Conservation (phyloP, 1,140 invertebrate species). For the Neuroterus valhalla region DNA sequence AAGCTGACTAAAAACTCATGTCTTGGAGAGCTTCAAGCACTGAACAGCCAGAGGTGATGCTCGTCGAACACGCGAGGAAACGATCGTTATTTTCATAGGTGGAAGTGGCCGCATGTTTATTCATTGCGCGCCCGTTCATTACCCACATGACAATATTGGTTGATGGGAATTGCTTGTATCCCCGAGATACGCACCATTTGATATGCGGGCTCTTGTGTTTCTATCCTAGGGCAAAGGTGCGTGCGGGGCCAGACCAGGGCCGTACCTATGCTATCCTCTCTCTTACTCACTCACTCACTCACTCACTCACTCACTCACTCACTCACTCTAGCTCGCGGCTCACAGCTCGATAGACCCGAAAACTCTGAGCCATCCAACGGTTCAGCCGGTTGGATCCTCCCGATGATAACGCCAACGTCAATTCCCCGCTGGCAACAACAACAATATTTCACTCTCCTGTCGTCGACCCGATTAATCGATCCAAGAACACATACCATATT, state of each 20-base stretch:
- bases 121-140: slow-evolving; percentile 71
- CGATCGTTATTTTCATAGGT: slow-evolving; percentile 58
- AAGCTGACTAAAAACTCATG: slow-evolving; percentile 6
- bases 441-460: slow-evolving; percentile 27
- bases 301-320: too few relatives aligned
- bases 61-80: slow-evolving; percentile 34
- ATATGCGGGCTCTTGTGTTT: slow-evolving; percentile 67
- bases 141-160: slow-evolving; percentile 75
- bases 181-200: slow-evolving; percentile 72
- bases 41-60: slow-evolving; percentile 6
- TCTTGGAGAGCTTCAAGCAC: slow-evolving; percentile 8
- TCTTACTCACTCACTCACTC: too few relatives aligned
- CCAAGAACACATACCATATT: slow-evolving; percentile 12
- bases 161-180: slow-evolving; percentile 73
- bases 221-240: slow-evolving; percentile 21
- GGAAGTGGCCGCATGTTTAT: slow-evolving; percentile 69
- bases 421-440: slow-evolving; percentile 1
- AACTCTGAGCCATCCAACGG: neutral
- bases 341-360: neutral
- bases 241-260: slow-evolving; percentile 1
- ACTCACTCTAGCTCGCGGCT: neutral
- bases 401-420: neutral
- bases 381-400: slow-evolving; percentile 10
- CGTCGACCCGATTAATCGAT: neutral
- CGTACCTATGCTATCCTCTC: neutral